Base-by-base conservation (phyloP, 2,888 invertebrate species). In the Agriopis leucophaearia region DNA sequence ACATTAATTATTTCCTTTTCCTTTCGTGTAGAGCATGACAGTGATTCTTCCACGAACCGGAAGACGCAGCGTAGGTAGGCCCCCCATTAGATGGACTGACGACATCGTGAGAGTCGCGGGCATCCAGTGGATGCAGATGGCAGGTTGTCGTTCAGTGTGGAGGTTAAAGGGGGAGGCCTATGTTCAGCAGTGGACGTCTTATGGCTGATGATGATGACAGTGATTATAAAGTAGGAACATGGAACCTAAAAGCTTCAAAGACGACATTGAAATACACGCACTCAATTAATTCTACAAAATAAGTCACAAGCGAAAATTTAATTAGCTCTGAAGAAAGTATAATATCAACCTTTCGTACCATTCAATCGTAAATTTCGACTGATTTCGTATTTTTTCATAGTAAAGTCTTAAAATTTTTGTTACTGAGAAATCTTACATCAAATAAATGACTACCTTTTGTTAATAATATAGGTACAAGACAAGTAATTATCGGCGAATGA, bases 401-500 rank as follows among this genome's bases (percentile, higher is more conserved):
- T 18, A 42, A 55, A 44, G 42, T 13, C 18, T 42, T 36, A 15
- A 16, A 54, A n/a, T 40, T 40, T 27, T 12, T n/a, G n/a, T 13
- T 51, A 35, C 8, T 10, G 5, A 38, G 15, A 54, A 58, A 47
- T 47, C 45, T 35, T 50, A 36, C 45, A 57, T 38, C 35, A 51
- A 62, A 47, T 57, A 38, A 56, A 66, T 62, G 13, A 36, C 35
- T 57, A 9, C 27, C 27, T 27, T 27, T 55, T 47, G 13, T 45
- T 40, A 12, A 44, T 36, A 12, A 27, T 50, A 10, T 40, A 38
- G 38, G 36, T 40, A 18, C 7, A 38, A 27, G 1, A 27, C 10
- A 48, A 60, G 8, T 27, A 57, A 60, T 66, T 61, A 60, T 54
- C 18, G 60, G 40, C 16, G 35, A 44, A 61, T 62, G 61, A 62